These are phyloP conservation scores for Craniophora ligustri DNA, from an alignment of 2,888 invertebrate genomes.

Conservation along the genomic window DNA sequence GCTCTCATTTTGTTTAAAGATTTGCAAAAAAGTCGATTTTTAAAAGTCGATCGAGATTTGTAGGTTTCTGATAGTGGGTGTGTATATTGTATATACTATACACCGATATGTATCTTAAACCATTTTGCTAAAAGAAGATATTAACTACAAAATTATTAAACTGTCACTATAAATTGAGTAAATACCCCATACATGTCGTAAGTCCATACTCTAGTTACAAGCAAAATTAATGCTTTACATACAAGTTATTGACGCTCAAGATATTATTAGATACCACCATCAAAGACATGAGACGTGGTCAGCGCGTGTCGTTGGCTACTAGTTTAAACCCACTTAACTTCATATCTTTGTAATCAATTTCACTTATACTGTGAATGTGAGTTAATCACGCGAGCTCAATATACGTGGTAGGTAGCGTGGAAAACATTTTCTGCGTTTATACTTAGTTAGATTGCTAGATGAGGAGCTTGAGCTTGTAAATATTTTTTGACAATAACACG, in stretches of 20 bases:
- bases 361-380: slow-evolving; percentile 29
- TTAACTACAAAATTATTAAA: slow-evolving; percentile 10
- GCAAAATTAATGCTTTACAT: slow-evolving; percentile 11
- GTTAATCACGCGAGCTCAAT: slow-evolving; percentile 22
- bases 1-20: too few species aligned
- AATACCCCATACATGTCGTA: slow-evolving; percentile 13
- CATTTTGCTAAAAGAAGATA: slow-evolving; percentile 3
- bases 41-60: too few species aligned
- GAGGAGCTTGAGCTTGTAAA: slow-evolving; percentile 10
- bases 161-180: slow-evolving; percentile 13
- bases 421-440: slow-evolving; percentile 21
- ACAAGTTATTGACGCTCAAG: slow-evolving; percentile 15
- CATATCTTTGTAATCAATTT: slow-evolving; percentile 36
- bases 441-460: slow-evolving; percentile 14
- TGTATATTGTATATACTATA: too few species aligned
- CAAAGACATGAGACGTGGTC: slow-evolving; percentile 10
- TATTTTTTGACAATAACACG: slow-evolving; percentile 7
- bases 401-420: slow-evolving; percentile 3
- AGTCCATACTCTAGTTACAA: slow-evolving; percentile 13
- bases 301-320: slow-evolving; percentile 5
- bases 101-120: not conserved
- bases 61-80: too few species aligned
- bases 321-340: slow-evolving; percentile 18
- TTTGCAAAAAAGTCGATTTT: too few species aligned
- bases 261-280: slow-evolving; percentile 22